A percentile compares a stretch with the other conserved stretches of the same genome.
Evolutionary conservation across 2,888 invertebrate genomes (phyloP).

Genomic region (Allygus modestus): DNA sequence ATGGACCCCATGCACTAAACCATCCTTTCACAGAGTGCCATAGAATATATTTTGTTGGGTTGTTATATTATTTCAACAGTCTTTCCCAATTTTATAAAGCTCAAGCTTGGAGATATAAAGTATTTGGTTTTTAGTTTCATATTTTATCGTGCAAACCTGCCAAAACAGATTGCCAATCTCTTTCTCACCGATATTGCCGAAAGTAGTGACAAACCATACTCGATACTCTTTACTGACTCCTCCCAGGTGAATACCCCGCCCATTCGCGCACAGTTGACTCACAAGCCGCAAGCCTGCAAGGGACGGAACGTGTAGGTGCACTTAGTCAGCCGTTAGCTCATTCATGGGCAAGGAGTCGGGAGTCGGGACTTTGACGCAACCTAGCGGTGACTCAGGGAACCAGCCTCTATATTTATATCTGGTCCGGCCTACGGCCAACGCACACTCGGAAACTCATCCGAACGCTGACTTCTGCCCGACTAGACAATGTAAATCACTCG

Average conservation of each 20-base stretch:
- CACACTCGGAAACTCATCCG: neutral
- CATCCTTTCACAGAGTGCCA: too few relatives aligned
- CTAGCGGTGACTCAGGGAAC: slow-evolving; percentile 23
- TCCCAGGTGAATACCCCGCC: neutral
- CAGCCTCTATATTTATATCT: slow-evolving; percentile 17
- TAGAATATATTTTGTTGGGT: too few relatives aligned
- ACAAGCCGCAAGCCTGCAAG: neutral
- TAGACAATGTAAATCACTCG: slow-evolving; percentile 26
- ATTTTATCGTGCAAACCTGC: too few relatives aligned
- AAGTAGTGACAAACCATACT: too few relatives aligned
- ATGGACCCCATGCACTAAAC: too few relatives aligned
- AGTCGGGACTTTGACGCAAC: neutral
- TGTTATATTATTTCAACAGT: too few relatives aligned
- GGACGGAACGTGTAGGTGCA: neutral
- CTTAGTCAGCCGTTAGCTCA: neutral
- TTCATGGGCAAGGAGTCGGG: neutral
- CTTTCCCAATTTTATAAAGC: too few relatives aligned
- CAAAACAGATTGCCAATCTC: too few relatives aligned
- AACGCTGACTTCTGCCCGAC: neutral
- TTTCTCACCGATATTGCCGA: too few relatives aligned
- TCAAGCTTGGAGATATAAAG: too few relatives aligned
- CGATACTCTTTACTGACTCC: too few relatives aligned
- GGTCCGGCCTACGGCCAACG: neutral
- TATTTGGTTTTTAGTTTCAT: too few relatives aligned
- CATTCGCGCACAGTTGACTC: neutral